A percentile compares a stretch with the other conserved stretches of the same genome.
Evolutionary conservation across 2,888 invertebrate species (phyloP).

Genomic region (Bombylius major): DNA sequence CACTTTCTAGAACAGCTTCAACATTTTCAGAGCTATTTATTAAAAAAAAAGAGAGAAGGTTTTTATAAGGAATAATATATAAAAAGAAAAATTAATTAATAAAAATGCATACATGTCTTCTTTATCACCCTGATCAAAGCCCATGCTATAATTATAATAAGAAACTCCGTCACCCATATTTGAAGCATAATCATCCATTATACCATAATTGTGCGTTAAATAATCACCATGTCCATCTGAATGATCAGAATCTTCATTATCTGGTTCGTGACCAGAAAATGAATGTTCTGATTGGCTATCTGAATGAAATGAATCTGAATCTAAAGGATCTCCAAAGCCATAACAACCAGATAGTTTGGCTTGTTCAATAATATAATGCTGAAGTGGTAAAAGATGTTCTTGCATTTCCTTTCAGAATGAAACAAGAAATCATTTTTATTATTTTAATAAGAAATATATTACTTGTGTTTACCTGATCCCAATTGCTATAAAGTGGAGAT

Average conservation of each 20-base stretch:
- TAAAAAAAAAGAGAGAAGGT: neutral
- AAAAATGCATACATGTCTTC: constrained; percentile 30
- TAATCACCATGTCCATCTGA: constrained; percentile 50
- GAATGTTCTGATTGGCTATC: constrained; percentile 56
- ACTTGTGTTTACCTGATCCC: constrained; percentile 40
- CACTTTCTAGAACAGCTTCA: constrained; percentile 33
- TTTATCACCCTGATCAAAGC: constrained; percentile 44
- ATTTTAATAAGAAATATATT: neutral
- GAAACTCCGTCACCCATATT: constrained; percentile 43
- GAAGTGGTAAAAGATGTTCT: constrained; percentile 65
- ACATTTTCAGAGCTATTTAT: constrained; percentile 36
- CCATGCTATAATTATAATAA: constrained; percentile 48
- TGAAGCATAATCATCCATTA: constrained; percentile 30
- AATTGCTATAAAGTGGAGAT: constrained; percentile 58
- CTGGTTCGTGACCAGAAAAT: constrained; percentile 59
- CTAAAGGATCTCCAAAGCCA: constrained; percentile 53
- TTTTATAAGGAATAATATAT: neutral
- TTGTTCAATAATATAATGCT: constrained; percentile 81
- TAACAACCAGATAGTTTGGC: constrained; percentile 56
- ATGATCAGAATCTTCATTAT: constrained; percentile 64
- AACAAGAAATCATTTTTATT: neutral
- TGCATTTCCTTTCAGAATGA: constrained; percentile 40
- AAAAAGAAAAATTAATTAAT: neutral
- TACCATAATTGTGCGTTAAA: constrained; percentile 45
- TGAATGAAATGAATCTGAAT: constrained; percentile 66